These are phyloP conservation scores for Spicauda simplicius DNA, from an alignment of 2,888 invertebrate species.

Conservation along the genomic window DNA sequence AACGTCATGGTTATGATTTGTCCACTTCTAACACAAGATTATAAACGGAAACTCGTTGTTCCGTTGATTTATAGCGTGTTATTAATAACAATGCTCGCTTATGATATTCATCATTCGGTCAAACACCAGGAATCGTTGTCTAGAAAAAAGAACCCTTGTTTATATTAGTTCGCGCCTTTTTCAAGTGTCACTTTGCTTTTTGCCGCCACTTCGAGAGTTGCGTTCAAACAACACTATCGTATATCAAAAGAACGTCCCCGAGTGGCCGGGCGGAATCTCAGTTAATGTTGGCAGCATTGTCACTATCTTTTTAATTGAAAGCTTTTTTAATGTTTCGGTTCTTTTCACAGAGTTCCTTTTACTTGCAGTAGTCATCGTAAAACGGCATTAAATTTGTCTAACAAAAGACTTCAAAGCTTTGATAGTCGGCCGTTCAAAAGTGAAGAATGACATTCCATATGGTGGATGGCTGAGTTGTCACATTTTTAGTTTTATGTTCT, in stretches of 20 bases:
- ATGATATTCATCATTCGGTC: conserved; percentile 45
- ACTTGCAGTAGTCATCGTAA: conserved; percentile 74
- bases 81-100: conserved; percentile 42
- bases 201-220: conserved; percentile 69
- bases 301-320: conserved; percentile 79
- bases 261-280: conserved; percentile 57
- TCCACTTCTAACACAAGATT: conserved; percentile 33
- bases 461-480: conserved; percentile 68
- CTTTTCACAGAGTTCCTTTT: conserved; percentile 59
- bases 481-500: conserved; percentile 73
- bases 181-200: conserved; percentile 83
- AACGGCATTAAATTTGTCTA: conserved; percentile 63
- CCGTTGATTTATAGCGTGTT: conserved; percentile 32
- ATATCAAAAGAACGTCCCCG: conserved; percentile 73
- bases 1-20: conserved; percentile 36
- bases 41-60: conserved; percentile 36
- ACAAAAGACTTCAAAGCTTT: conserved; percentile 80
- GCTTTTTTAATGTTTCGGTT: conserved; percentile 72
- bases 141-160: conserved; percentile 70
- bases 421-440: conserved; percentile 57
- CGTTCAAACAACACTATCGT: conserved; percentile 77
- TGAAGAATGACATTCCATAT: conserved; percentile 71
- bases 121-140: conserved; percentile 58
- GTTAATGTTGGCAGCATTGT: conserved; percentile 77
- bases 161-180: conserved; percentile 82